These are phyloP conservation scores for Sciurus vulgaris DNA, from an alignment of 2,797 vertebrate genomes.

Conservation along the genomic window DNA sequence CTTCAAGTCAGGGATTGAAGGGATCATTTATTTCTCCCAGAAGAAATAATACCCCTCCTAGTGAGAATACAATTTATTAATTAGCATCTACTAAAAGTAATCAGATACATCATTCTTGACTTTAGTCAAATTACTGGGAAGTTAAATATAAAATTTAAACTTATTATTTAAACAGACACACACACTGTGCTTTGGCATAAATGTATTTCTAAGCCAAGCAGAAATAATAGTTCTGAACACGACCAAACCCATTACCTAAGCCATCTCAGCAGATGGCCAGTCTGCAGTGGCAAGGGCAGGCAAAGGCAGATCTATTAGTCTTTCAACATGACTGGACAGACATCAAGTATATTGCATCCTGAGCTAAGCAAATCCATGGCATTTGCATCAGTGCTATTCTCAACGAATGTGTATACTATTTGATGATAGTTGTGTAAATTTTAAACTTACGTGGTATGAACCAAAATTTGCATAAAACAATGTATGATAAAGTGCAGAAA, in stretches of 20 bases:
- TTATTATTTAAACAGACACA: neutral
- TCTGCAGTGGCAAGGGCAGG: neutral
- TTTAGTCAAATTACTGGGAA: slow-evolving; percentile 36
- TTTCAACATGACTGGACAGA: neutral
- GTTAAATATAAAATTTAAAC: slow-evolving; percentile 12
- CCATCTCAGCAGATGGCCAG: neutral
- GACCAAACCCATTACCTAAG: neutral
- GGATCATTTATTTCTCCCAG: slow-evolving; percentile 40
- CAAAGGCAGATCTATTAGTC: neutral
- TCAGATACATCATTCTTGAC: neutral
- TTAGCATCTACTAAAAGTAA: slow-evolving; percentile 23
- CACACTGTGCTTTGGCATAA: neutral
- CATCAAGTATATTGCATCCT: neutral
- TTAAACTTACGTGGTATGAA: neutral
- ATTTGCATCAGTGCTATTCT: neutral
- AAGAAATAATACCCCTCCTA: slow-evolving; percentile 32
- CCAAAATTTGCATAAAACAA: slow-evolving; percentile 27
- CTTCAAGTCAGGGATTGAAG: slow-evolving; percentile 23
- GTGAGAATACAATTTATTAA: slow-evolving; percentile 42
- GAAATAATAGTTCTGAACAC: neutral
- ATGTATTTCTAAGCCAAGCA: neutral
- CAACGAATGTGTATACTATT: neutral
- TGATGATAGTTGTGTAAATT: neutral
- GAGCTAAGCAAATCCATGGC: neutral
- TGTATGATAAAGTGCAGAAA: neutral